Conservation (phyloP, 2,113 vertebrate genomes). For the Prochilodus magdalenae region DNA sequence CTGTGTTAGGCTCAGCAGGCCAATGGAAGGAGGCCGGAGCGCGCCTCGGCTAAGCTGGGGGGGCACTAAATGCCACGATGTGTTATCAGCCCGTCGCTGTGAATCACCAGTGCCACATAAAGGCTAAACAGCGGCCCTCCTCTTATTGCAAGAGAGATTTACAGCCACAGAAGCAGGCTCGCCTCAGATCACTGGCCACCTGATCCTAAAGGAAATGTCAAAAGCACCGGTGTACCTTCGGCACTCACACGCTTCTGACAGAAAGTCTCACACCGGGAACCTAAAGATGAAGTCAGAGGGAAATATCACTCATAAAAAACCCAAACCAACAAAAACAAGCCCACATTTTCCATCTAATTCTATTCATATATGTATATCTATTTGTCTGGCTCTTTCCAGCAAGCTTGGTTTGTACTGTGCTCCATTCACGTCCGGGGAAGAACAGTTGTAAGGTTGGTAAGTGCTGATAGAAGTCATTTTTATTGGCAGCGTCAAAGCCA, state of each 20-base stretch:
- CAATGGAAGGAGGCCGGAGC: constrained; percentile 64
- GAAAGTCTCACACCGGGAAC: constrained; percentile 4
- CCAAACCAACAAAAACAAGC: not conserved
- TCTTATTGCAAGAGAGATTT: constrained; percentile 57
- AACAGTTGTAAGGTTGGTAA: not conserved
- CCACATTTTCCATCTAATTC: not conserved
- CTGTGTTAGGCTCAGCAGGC: constrained; percentile 66
- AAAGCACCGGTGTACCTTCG: not conserved
- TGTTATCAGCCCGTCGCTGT: constrained; percentile 65
- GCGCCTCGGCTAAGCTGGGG: constrained; percentile 65
- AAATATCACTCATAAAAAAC: not conserved
- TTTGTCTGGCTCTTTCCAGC: not conserved
- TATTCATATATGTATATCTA: too few relatives aligned
- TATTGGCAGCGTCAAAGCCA: constrained; percentile 3
- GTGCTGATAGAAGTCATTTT: not conserved
- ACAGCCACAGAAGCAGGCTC: constrained; percentile 46
- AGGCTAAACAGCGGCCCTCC: constrained; percentile 67
- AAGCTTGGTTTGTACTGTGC: not conserved
- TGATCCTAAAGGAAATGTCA: constrained; percentile 49
- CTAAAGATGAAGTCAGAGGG: not conserved
- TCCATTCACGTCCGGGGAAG: not conserved
- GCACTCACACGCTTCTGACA: not conserved
- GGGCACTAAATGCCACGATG: constrained; percentile 75
- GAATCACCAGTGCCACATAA: constrained; percentile 69
- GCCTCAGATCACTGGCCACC: constrained; percentile 30